Base-by-base conservation (phyloP, 2,888 invertebrate species). In the Choristoneura rosaceana region DNA sequence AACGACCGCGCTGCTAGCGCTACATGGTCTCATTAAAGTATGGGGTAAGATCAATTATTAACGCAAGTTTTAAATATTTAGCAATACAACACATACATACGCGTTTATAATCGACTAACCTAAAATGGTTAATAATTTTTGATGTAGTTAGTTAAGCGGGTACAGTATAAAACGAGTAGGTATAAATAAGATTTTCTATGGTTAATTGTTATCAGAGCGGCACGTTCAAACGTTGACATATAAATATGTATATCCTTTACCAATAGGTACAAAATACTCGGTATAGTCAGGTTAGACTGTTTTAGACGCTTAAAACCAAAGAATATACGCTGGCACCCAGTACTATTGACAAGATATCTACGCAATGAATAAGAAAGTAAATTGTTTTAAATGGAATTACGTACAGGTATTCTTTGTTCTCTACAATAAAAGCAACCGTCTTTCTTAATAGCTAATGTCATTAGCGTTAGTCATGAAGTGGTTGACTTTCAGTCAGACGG, bases 331-430 rank as follows among this genome's bases (percentile, higher is more conserved):
- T 43, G 43, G 12, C 12, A 43, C 43, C 43, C 10, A 43, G 43
- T 43, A 43, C 10, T 38, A 38, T 38, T 38, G 38, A 38, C 38
- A 38, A 38, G 38, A 7, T 38, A 38, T 14, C 9, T 52, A 52
- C 17, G 3, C 63, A 63, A 8, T 15, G 60, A 45, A 47, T 38
- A 50, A 55, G 15, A 52, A 41, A 38, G 10, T 25, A 9, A 25
- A 25, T 65, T 38, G n/a, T n/a, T 4, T 41, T 15, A 67, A 38
- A 38, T 60, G 52, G 25, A 33, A 55, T 61, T n/a, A n/a, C n/a
- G n/a, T n/a, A n/a, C 8, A 15, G 63, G 50, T 62, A 68, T 58
- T 71, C 62, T 71, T 71, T 67, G 67, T 63, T 69, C 69, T 73
- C 69, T 69, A 43, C 47, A 17, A 64, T 17, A 52, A 17, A 52